These are phyloP conservation scores for Pandemis corylana DNA, from an alignment of 2,888 invertebrate species.

Conservation along the genomic window DNA sequence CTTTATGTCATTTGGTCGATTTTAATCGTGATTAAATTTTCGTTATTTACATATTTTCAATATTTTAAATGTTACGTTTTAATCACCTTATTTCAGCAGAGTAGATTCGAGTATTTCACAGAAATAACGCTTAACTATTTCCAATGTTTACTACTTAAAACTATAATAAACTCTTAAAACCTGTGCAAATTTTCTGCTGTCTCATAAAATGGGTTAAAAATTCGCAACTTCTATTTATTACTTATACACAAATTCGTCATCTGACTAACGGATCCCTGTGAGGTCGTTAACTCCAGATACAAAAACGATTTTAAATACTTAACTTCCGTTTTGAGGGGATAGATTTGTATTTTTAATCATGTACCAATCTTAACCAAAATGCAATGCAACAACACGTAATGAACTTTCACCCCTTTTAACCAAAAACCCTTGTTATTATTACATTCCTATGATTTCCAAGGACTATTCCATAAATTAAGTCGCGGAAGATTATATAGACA, in stretches of 20 bases:
- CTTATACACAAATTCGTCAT: neutral
- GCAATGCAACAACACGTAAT: neutral
- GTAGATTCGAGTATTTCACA: no score
- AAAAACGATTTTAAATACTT: no score
- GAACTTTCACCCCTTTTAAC: neutral
- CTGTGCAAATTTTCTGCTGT: neutral
- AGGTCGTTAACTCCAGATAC: no score
- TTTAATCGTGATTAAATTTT: no score
- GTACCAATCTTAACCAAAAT: no score
- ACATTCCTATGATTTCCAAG: neutral
- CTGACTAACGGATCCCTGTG: no score
- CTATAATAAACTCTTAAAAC: neutral
- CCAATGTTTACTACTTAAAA: neutral
- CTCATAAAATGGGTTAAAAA: neutral
- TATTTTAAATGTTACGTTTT: no score
- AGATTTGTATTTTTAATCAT: no score
- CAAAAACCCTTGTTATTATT: neutral
- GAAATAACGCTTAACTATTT: no score
- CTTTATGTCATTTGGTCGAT: neutral
- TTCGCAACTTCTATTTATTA: neutral
- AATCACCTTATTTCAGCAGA: no score
- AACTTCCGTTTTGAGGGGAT: no score
- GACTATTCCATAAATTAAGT: neutral
- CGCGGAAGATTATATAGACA: neutral
- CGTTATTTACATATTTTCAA: no score